Percentiles rank a stretch among this genome's conserved stretches.
phyloP scores from a whole-genome alignment of 2,888 invertebrate species.

The Trypoxylon attenuatum region DNA sequence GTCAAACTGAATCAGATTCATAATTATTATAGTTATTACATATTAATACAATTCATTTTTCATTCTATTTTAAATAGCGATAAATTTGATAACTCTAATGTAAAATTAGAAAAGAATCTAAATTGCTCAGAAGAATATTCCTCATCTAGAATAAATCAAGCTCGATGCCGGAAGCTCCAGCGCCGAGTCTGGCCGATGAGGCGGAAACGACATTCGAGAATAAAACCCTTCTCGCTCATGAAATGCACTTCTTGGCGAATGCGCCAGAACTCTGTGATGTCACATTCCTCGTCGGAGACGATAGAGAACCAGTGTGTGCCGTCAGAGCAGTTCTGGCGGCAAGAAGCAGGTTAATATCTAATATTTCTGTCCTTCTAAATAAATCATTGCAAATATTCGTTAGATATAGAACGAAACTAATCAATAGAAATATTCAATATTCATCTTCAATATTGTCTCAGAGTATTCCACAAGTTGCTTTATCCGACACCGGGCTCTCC shows the following conservation, averaged over 20 bases:
- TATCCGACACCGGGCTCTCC: conserved; percentile 93
- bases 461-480: conserved; percentile 90
- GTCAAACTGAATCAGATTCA: no score
- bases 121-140: no score
- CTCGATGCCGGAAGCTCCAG: conserved; percentile 77
- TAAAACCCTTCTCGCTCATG: conserved; percentile 93
- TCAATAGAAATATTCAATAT: no score
- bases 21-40: no score
- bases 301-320: conserved; percentile 94
- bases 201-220: conserved; percentile 96
- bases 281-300: conserved; percentile 94
- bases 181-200: conserved; percentile 79
- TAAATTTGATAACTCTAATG: no score
- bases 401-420: no score
- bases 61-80: no score
- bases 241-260: conserved; percentile 96
- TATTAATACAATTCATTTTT: no score
- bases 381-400: no score
- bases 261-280: conserved; percentile 98
- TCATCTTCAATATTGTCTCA: conserved; percentile 69
- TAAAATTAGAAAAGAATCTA: no score
- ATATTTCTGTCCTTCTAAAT: no score
- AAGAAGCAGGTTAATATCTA: conserved; percentile 80
- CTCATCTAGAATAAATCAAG: no score
- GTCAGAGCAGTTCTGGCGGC: conserved; percentile 94